Percentiles rank a stretch among this genome's conserved stretches.
These are phyloP conservation scores for Augiades crinisus DNA, from an alignment of 2,888 invertebrate genomes.

Conservation along the genomic window DNA sequence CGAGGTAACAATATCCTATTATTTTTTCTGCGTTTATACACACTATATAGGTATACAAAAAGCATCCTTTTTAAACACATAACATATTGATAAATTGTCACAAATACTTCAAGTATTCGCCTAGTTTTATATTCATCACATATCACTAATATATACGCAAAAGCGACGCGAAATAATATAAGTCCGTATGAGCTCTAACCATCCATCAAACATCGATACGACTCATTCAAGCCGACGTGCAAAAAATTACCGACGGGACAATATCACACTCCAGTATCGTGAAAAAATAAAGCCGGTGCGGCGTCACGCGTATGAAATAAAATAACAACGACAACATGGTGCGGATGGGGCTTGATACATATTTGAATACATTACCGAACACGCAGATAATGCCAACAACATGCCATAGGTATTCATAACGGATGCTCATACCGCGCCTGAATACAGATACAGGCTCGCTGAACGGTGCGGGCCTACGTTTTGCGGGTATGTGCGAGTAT, in stretches of 20 bases:
- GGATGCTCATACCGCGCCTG: conserved; percentile 60
- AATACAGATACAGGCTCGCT: conserved; percentile 55
- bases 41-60: no score
- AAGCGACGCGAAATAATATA: neutral
- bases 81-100: no score
- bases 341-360: conserved; percentile 78
- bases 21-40: no score
- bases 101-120: no score
- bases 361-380: conserved; percentile 80
- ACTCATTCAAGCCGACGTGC: conserved; percentile 23
- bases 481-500: conserved; percentile 5
- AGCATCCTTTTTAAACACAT: no score
- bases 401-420: conserved; percentile 76
- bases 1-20: no score
- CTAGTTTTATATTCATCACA: no score
- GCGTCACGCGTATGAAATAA: conserved; percentile 77
- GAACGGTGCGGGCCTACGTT: neutral
- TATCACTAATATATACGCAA: neutral
- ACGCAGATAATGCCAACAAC: conserved; percentile 72
- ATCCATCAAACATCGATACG: conserved; percentile 18
- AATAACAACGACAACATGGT: conserved; percentile 75
- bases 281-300: conserved; percentile 65
- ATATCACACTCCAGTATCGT: conserved; percentile 56
- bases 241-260: conserved; percentile 43
- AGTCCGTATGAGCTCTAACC: neutral